phyloP scores from a whole-genome alignment of 1,140 invertebrate genomes.

The Zaprionus inermis region DNA sequence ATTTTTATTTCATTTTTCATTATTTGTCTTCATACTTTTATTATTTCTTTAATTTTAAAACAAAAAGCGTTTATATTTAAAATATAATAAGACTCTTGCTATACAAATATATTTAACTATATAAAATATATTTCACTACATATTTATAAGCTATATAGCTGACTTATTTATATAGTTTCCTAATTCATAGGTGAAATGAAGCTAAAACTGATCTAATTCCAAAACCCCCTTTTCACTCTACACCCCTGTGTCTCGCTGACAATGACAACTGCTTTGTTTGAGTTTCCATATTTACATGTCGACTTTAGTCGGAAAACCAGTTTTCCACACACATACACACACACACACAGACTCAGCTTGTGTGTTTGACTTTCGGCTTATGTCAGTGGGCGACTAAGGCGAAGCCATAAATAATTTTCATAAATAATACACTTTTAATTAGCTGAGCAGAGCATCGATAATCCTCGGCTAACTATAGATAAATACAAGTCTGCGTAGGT shows the following conservation, averaged over 20 bases:
- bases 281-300: slow-evolving; percentile 62
- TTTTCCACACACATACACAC: slow-evolving; percentile 41
- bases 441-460: slow-evolving; percentile 53
- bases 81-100: too few relatives aligned
- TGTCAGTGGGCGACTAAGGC: slow-evolving; percentile 43
- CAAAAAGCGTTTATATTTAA: too few relatives aligned
- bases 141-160: not conserved
- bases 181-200: not conserved
- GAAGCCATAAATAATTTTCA: slow-evolving; percentile 68
- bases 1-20: too few relatives aligned
- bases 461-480: slow-evolving; percentile 44
- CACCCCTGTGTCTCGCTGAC: slow-evolving; percentile 18
- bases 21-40: too few relatives aligned
- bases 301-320: slow-evolving; percentile 70
- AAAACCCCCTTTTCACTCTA: not conserved
- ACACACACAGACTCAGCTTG: slow-evolving; percentile 27
- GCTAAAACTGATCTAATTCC: not conserved
- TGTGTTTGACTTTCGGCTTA: slow-evolving; percentile 73
- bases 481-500: slow-evolving; percentile 10
- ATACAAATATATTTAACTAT: too few relatives aligned
- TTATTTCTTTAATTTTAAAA: too few relatives aligned
- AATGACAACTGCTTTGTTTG: slow-evolving; percentile 54
- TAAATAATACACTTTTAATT: slow-evolving; percentile 82
- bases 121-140: too few relatives aligned
- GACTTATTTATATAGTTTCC: not conserved